Evolutionary conservation across 2,113 vertebrate genomes (phyloP).

Genomic region (Plotosus lineatus): DNA sequence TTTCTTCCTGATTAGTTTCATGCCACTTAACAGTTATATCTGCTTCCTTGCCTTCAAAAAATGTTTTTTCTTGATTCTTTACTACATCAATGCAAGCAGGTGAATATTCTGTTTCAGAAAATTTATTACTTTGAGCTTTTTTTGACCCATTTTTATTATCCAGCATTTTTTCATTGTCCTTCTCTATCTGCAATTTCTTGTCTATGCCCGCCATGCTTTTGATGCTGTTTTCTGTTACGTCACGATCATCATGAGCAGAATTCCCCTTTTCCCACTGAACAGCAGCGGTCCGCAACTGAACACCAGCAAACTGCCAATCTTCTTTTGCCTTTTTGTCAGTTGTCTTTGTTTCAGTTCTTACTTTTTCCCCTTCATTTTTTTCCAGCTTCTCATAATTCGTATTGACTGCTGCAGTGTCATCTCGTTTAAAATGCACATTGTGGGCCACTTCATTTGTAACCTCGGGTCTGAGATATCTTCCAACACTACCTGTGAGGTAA

Average conservation of each 20-base stretch:
- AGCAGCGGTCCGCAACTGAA: not conserved
- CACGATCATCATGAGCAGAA: not conserved
- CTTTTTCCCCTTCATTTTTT: not conserved
- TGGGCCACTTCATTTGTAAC: conserved; percentile 27
- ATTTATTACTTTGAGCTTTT: not conserved
- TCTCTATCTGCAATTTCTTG: not conserved
- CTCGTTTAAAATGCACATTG: not conserved
- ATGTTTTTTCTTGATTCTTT: not conserved
- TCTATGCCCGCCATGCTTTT: not conserved
- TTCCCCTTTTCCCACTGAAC: conserved; percentile 42
- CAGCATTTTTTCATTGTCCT: not conserved
- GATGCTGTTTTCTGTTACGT: not conserved
- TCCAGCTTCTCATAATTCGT: not conserved
- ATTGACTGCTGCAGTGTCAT: conserved; percentile 21
- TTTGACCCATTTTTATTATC: not conserved
- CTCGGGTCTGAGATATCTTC: conserved; percentile 65
- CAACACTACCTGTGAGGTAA: conserved; percentile 65
- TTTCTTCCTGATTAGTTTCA: not conserved
- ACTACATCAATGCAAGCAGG: not conserved
- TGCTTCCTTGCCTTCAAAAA: not conserved
- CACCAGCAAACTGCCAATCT: not conserved
- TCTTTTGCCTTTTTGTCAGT: not conserved
- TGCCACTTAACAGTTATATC: not conserved
- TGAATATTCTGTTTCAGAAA: not conserved
- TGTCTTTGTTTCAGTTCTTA: not conserved